Percentiles rank a stretch among this genome's conserved stretches.
phyloP scores from a whole-genome alignment of 1,140 invertebrate genomes.

The Phymastichus coffea region DNA sequence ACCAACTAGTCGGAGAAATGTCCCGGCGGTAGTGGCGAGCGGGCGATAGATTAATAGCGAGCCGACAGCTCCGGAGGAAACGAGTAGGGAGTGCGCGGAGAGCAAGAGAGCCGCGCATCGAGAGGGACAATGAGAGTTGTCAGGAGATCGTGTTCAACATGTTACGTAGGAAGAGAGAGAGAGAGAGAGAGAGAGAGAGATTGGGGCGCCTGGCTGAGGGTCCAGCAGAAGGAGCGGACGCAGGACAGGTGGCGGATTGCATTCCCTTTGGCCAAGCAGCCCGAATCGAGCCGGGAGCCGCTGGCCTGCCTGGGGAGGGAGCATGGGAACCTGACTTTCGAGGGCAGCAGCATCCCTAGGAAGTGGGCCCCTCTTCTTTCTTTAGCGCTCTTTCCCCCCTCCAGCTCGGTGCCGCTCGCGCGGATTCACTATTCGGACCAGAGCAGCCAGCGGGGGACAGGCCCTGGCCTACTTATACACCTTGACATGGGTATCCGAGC shows the following conservation, averaged over 20 bases:
- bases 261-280: slow-evolving; percentile 8
- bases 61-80: neutral
- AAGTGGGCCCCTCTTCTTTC: slow-evolving; percentile 37
- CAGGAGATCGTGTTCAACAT: slow-evolving; percentile 50
- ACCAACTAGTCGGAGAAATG: no score
- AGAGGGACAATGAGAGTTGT: slow-evolving; percentile 36
- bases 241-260: slow-evolving; percentile 52
- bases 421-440: no score
- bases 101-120: neutral
- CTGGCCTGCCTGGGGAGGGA: slow-evolving; percentile 35
- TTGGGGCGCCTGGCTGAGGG: slow-evolving; percentile 34
- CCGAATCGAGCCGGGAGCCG: slow-evolving; percentile 23
- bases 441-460: no score
- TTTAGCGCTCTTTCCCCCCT: neutral
- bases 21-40: no score
- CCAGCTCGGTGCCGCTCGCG: slow-evolving; percentile 9
- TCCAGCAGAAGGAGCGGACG: no score
- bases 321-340: slow-evolving; percentile 57
- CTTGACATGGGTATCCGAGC: no score
- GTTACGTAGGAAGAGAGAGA: no score
- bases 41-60: no score
- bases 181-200: no score
- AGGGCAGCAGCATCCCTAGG: slow-evolving; percentile 55
- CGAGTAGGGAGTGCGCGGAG: neutral
- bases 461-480: no score